phyloP scores from a whole-genome alignment of 2,113 vertebrate genomes.

The Porphyrio hochstetteri region DNA sequence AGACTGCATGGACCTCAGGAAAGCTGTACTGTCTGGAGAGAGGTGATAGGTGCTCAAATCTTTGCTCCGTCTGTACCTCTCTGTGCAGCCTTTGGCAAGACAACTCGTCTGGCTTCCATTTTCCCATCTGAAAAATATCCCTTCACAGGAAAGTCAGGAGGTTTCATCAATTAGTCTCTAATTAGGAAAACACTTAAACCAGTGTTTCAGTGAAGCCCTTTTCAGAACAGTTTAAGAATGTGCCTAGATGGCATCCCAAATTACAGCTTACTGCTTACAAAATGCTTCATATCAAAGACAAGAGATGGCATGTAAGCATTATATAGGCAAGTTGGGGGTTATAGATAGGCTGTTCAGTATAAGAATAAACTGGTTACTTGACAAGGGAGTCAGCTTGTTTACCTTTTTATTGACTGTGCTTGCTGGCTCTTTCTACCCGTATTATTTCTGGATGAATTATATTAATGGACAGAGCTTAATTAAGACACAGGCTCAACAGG shows the following conservation, averaged over 20 bases:
- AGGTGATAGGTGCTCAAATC: neutral
- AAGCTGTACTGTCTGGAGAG: neutral
- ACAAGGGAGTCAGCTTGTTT: neutral
- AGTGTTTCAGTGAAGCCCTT: neutral
- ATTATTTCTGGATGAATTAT: neutral
- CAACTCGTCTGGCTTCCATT: neutral
- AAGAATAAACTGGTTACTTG: neutral
- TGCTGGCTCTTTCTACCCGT: neutral
- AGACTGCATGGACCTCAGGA: neutral
- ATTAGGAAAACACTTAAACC: neutral
- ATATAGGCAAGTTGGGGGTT: neutral
- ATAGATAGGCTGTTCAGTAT: neutral
- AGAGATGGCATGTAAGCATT: neutral
- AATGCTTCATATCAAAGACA: neutral
- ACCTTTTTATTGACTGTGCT: neutral
- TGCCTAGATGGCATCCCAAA: neutral
- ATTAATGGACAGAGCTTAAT: neutral
- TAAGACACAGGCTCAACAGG: neutral
- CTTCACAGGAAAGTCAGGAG: neutral
- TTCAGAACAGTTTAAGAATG: neutral
- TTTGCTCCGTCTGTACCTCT: neutral
- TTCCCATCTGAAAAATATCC: neutral
- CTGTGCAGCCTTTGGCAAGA: neutral
- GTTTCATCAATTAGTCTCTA: neutral
- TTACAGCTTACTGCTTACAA: neutral